Conservation (phyloP, 2,113 vertebrate genomes). For the Neogale vison region DNA sequence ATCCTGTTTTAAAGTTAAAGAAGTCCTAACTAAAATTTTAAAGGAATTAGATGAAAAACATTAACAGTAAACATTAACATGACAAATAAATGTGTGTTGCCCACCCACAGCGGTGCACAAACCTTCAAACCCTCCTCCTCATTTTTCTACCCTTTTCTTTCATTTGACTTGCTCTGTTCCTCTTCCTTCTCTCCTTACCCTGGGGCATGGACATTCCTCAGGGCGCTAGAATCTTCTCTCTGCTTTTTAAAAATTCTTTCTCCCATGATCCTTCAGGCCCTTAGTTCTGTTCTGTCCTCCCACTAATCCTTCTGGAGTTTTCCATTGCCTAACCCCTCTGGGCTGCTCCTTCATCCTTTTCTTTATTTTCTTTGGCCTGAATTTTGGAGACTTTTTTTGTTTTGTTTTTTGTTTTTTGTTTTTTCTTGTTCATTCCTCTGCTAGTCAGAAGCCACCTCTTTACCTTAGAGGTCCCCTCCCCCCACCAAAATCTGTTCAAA, state of each 20-base stretch:
- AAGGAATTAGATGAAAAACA: slow-evolving; percentile 3
- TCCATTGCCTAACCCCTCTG: not conserved
- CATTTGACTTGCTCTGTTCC: not conserved
- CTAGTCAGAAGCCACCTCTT: not conserved
- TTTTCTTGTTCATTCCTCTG: not conserved
- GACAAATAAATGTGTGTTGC: not conserved
- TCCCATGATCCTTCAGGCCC: not conserved
- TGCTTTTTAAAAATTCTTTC: not conserved
- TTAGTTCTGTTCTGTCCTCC: not conserved
- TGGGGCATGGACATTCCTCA: not conserved
- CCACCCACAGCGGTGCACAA: not conserved
- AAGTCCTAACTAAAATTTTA: slow-evolving; percentile 49
- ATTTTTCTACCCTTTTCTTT: not conserved
- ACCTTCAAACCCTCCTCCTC: not conserved
- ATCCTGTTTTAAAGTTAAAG: slow-evolving; percentile 49
- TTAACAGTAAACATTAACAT: not conserved
- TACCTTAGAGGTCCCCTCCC: not conserved
- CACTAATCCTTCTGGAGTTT: not conserved
- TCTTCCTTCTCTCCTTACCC: not conserved
- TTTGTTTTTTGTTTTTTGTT: not conserved
- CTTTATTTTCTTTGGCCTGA: not conserved
- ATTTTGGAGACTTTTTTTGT: not conserved
- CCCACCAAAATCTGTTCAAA: not conserved
- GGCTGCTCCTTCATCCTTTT: not conserved
- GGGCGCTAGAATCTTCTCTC: not conserved